Percentiles rank a stretch among this genome's conserved stretches.
Conservation (phyloP, 2,888 invertebrate species). For the Lycophotia porphyrea region DNA sequence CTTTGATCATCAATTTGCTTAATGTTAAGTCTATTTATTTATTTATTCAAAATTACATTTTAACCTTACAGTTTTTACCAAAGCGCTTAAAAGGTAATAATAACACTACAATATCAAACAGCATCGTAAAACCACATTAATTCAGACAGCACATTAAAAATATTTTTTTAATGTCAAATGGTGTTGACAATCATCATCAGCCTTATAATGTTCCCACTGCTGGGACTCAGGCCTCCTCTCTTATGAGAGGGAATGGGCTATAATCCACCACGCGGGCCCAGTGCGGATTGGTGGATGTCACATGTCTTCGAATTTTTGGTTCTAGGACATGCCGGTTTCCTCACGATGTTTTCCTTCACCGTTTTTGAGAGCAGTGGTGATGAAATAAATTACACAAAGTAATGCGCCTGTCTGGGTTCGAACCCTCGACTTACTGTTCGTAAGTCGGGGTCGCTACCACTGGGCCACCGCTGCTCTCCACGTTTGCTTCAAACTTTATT, state of each 20-base stretch:
- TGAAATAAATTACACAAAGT: neutral
- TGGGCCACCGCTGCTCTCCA: neutral
- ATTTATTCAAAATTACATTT: no score
- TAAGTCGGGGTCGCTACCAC: neutral
- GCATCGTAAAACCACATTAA: no score
- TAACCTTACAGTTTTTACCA: no score
- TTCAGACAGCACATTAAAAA: no score
- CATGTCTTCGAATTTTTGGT: neutral
- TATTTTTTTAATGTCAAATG: no score
- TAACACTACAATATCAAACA: no score
- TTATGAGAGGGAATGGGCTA: neutral
- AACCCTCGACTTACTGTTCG: neutral
- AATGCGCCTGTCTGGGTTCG: neutral
- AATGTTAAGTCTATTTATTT: no score
- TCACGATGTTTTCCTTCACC: neutral
- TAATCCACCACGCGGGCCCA: neutral
- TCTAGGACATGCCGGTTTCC: neutral
- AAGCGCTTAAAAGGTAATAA: no score
- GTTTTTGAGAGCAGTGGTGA: neutral
- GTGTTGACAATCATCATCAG: no score
- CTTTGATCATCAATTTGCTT: no score
- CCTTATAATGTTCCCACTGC: no score
- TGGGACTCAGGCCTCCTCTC: no score
- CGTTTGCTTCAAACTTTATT: neutral
- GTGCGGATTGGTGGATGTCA: neutral